Conservation (phyloP, 1,140 invertebrate species). For the Laupala kohalensis region DNA sequence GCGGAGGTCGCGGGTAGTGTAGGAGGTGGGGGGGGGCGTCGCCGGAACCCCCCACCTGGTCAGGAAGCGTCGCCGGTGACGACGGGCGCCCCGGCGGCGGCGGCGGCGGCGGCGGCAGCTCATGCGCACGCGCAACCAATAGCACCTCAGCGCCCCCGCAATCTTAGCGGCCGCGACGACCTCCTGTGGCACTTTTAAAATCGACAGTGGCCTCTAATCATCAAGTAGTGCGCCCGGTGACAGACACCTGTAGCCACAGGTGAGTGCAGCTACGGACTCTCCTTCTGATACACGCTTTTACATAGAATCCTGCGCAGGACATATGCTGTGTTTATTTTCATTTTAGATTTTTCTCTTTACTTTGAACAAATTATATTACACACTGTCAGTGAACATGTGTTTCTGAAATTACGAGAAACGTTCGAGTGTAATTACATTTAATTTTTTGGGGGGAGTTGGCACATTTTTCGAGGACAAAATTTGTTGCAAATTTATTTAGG, state of each 20-base stretch:
- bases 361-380: background rate
- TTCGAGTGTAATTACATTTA: background rate
- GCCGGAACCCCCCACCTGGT: background rate
- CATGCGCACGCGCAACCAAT: background rate
- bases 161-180: background rate
- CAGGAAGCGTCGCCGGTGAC: no score
- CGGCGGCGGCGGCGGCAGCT: no score
- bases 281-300: background rate
- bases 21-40: background rate
- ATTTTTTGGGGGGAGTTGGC: background rate
- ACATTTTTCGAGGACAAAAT: no score
- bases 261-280: background rate
- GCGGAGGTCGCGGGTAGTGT: no score
- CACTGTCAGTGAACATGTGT: background rate
- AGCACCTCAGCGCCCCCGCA: no score
- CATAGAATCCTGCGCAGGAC: background rate
- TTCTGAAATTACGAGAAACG: background rate
- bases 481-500: no score
- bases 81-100: no score
- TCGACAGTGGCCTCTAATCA: background rate
- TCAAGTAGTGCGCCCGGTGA: background rate
- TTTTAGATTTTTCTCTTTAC: background rate
- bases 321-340: background rate
- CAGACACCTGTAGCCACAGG: background rate
- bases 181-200: background rate